Conservation (phyloP, 1,140 invertebrate genomes). For the Drosophila paulistorum region DNA sequence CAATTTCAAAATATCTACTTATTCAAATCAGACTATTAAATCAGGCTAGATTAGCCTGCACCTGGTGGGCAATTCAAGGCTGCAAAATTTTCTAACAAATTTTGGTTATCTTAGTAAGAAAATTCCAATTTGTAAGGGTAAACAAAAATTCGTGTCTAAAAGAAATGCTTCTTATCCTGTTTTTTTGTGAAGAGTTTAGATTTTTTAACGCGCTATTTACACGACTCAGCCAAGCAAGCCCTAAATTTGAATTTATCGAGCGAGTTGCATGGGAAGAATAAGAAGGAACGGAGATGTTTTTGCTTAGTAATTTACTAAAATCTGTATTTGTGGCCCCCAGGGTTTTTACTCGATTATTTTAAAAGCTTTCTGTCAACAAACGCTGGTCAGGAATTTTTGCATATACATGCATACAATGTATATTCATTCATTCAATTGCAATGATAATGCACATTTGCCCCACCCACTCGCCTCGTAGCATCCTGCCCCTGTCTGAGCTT, state of each 20-base stretch:
- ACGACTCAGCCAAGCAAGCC: background rate
- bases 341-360: constrained; percentile 51
- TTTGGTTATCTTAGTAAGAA: no score
- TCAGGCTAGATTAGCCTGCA: no score
- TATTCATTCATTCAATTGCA: constrained; percentile 63
- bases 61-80: no score
- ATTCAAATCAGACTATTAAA: no score
- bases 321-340: constrained; percentile 31
- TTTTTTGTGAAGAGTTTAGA: background rate
- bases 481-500: no score
- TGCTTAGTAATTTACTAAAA: constrained; percentile 61
- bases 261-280: background rate
- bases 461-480: background rate
- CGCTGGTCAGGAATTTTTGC: constrained; percentile 25
- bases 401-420: no score
- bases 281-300: background rate
- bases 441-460: constrained; percentile 47
- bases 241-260: constrained; percentile 6
- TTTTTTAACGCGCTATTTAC: background rate
- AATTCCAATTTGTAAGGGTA: background rate
- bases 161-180: background rate
- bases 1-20: no score
- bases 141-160: background rate
- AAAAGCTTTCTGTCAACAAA: constrained; percentile 53
- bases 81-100: no score